Evolutionary conservation across 2,113 vertebrate genomes (phyloP).

Genomic region (Xiphophorus hellerii): DNA sequence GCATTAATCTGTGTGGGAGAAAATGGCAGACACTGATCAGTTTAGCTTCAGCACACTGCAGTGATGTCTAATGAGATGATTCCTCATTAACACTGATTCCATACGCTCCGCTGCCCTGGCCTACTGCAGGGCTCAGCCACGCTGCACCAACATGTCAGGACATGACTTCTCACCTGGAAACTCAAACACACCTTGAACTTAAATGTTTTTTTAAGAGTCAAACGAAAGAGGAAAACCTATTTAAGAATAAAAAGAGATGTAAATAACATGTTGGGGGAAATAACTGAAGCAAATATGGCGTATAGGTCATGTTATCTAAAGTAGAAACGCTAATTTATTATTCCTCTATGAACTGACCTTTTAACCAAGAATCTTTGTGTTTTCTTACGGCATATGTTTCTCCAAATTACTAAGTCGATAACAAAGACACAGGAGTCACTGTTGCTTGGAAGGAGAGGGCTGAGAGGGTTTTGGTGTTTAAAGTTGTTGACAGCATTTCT

Average conservation of each 20-base stretch:
- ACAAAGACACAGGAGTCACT: slow-evolving; percentile 1
- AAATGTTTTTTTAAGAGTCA: background rate
- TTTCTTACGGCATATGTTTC: background rate
- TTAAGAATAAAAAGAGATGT: background rate
- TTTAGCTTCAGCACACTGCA: slow-evolving; percentile 45
- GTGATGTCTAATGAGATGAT: slow-evolving; percentile 66
- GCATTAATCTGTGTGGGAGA: slow-evolving; percentile 46
- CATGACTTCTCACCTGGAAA: slow-evolving; percentile 26
- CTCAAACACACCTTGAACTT: background rate
- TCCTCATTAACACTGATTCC: slow-evolving; percentile 65
- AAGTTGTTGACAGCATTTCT: slow-evolving; percentile 46
- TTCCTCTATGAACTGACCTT: background rate
- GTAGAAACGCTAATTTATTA: background rate
- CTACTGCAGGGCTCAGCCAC: slow-evolving; percentile 17
- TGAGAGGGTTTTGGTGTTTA: slow-evolving; percentile 70
- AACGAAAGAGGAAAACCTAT: background rate
- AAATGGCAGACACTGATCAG: slow-evolving; percentile 49
- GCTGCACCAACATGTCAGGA: slow-evolving; percentile 7
- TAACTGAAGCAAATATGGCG: background rate
- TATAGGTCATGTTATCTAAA: background rate
- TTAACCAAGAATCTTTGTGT: background rate
- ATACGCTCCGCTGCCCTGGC: slow-evolving; percentile 16
- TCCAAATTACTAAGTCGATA: background rate
- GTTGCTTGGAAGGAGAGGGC: slow-evolving; percentile 23
- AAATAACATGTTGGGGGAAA: background rate